Conservation (phyloP, 2,888 invertebrate species). For the Lingula anatina region DNA sequence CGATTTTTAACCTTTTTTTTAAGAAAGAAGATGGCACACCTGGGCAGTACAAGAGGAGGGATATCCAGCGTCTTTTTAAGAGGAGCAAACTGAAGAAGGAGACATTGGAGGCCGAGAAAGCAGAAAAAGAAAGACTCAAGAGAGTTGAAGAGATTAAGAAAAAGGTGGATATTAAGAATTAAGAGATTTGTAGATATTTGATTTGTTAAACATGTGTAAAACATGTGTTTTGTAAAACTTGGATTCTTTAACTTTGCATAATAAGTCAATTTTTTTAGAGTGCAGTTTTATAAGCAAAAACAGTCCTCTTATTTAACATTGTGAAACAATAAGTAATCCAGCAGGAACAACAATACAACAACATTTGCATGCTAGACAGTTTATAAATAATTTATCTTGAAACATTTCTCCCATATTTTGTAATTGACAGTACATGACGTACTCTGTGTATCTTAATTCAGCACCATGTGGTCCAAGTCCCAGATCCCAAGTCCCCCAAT, state of each 20-base stretch:
- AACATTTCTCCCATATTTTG: slow-evolving; percentile 5
- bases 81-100: slow-evolving; percentile 58
- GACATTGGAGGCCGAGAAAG: slow-evolving; percentile 80
- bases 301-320: no score
- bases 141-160: slow-evolving; percentile 83
- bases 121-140: slow-evolving; percentile 79
- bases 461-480: slow-evolving; percentile 16
- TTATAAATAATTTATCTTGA: neutral
- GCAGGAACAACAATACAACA: no score
- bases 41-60: slow-evolving; percentile 30
- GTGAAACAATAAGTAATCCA: no score
- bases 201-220: no score
- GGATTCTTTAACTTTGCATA: no score
- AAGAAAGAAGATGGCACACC: no score
- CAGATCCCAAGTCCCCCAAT: slow-evolving; percentile 63
- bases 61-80: slow-evolving; percentile 62
- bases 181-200: no score
- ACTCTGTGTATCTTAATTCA: neutral
- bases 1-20: no score
- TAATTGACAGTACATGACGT: neutral
- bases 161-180: slow-evolving; percentile 1
- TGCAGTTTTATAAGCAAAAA: no score
- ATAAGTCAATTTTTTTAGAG: no score
- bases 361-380: neutral
- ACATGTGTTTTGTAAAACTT: no score